Evolutionary conservation across 2,113 vertebrate species (phyloP).

Genomic region (Oryzias melastigma): DNA sequence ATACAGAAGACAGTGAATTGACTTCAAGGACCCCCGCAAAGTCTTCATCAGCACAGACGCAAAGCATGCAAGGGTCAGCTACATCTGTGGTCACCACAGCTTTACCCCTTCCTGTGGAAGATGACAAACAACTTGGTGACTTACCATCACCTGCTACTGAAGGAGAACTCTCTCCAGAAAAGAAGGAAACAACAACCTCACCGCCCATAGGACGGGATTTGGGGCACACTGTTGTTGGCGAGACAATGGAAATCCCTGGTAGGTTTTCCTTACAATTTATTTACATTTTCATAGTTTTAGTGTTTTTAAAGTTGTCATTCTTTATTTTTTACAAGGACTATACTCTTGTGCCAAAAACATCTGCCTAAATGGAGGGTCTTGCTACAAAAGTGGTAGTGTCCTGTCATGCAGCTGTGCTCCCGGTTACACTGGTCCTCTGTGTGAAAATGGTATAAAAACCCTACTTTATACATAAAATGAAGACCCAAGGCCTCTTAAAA

Average conservation of each 20-base stretch:
- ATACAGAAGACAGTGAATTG: slow-evolving; percentile 31
- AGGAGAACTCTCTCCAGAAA: slow-evolving; percentile 12
- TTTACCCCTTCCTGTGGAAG: slow-evolving; percentile 15
- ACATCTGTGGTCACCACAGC: slow-evolving; percentile 17
- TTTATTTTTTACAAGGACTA: slow-evolving; percentile 69
- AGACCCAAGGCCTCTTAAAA: too few species aligned
- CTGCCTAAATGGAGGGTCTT: slow-evolving; percentile 90
- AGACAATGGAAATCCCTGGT: slow-evolving; percentile 74
- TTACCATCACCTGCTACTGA: slow-evolving; percentile 11
- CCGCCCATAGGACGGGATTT: slow-evolving; percentile 33
- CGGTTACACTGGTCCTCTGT: slow-evolving; percentile 87
- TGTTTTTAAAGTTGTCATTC: background rate
- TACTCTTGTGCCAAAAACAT: slow-evolving; percentile 83
- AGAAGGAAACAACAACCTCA: slow-evolving; percentile 21
- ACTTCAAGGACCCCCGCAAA: slow-evolving; percentile 5
- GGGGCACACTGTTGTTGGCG: slow-evolving; percentile 59
- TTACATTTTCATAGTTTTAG: background rate
- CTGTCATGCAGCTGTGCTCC: slow-evolving; percentile 87
- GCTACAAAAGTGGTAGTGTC: slow-evolving; percentile 79
- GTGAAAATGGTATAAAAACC: slow-evolving; percentile 84
- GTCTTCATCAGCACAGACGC: slow-evolving; percentile 30
- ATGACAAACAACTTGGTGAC: slow-evolving; percentile 11
- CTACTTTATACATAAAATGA: too few species aligned
- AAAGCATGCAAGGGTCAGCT: slow-evolving; percentile 13
- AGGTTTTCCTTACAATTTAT: slow-evolving; percentile 16